Conservation (phyloP, 2,113 vertebrate genomes). For the Rhombomys opimus region DNA sequence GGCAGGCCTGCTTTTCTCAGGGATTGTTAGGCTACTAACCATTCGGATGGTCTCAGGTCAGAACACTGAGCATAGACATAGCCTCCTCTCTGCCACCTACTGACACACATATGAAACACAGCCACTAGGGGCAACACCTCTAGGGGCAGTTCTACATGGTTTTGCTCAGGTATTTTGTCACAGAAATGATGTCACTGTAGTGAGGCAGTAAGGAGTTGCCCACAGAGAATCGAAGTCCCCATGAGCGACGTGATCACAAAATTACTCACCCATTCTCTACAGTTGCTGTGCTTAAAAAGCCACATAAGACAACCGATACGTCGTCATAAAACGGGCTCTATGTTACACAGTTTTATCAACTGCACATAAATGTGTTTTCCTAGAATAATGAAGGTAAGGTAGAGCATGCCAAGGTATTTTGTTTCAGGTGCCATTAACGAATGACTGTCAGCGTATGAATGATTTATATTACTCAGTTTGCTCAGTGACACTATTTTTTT, state of each 20-base stretch:
- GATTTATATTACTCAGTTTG: neutral
- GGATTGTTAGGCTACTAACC: too few relatives aligned
- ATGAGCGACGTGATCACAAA: neutral
- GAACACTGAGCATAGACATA: too few relatives aligned
- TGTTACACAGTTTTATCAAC: neutral
- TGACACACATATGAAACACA: too few relatives aligned
- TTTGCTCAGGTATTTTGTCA: neutral
- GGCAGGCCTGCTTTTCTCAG: too few relatives aligned
- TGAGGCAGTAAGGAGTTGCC: neutral
- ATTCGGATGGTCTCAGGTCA: too few relatives aligned
- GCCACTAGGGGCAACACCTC: too few relatives aligned
- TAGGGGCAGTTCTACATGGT: neutral
- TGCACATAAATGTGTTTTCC: neutral
- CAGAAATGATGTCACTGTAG: neutral
- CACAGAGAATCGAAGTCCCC: neutral
- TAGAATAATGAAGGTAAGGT: neutral
- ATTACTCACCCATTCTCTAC: neutral
- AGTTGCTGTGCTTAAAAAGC: neutral
- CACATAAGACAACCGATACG: neutral
- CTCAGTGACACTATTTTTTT: neutral
- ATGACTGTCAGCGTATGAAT: neutral
- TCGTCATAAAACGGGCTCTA: neutral
- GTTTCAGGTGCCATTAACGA: neutral
- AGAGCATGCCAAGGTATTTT: neutral
- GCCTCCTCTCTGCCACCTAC: too few relatives aligned